Base-by-base conservation (phyloP, 2,113 vertebrate species). In the Gobius niger region DNA sequence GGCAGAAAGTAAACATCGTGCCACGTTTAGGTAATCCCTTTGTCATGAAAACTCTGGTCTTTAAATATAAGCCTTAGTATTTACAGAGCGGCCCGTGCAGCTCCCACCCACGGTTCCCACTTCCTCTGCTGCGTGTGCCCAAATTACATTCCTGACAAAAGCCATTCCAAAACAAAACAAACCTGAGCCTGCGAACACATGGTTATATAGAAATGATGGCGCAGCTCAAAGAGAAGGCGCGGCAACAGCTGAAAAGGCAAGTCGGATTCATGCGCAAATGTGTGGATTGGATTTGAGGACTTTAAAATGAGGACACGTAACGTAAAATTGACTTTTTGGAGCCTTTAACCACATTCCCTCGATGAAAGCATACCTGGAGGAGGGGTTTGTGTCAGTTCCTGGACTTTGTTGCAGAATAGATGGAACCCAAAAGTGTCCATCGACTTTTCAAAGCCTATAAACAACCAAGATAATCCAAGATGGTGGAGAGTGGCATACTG, bases 91-190 rank as follows among this genome's bases (percentile, higher is more conserved):
- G 19, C 2, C 53, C 10, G 5, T 7, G 34, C 40, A 41, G 40
- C 40, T 60, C 7, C 34, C 57, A 41, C 57, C 14, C 57, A 14
- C n/a, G 14, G 42, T 60, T 40, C 42, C 40, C 57, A 60, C 40
- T 60, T 60, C 34, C 40, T 60, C 34, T 6, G 13, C 57, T n/a
- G 7, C 57, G 3, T 42, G 57, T 9, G 14, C 34, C 57, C 41
- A n/a, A 60, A 60, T 60, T 59, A 41, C 56, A 41, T 59, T 59
- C 56, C 56, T 13, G 56, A 59, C 56, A 41, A 56, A 56, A 60
- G 34, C 7, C 57, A 60, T 60, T 60, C 42, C 34, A n/a, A 60
- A 60, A 60, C 57, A 60, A 60, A 60, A 60, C 57, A 60, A 60
- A 42, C 12, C n/a, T 11, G 34, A 41, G 41, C 34, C 40, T 42